Evolutionary conservation across 2,797 vertebrate genomes (phyloP).

Genomic region (Anomalospiza imberbis): DNA sequence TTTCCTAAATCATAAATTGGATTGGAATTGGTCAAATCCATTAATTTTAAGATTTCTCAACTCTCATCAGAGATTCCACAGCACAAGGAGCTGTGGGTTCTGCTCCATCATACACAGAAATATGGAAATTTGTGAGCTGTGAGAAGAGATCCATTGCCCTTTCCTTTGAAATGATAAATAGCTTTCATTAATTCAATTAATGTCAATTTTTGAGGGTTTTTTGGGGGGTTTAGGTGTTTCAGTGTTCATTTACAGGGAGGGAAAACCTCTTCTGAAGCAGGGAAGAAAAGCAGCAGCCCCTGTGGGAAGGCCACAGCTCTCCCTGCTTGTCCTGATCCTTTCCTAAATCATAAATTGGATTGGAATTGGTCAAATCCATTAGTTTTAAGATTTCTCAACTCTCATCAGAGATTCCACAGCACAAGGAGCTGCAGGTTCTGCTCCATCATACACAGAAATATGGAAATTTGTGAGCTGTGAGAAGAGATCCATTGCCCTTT

Average conservation of each 20-base stretch:
- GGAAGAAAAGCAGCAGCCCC: background rate
- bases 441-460: too few relatives aligned
- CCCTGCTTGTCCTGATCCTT: background rate
- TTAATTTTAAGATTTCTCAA: accelerated
- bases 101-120: too few relatives aligned
- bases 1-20: background rate
- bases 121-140: too few relatives aligned
- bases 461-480: too few relatives aligned
- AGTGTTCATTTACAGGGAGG: background rate
- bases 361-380: background rate
- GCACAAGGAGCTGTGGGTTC: background rate
- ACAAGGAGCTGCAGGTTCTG: background rate
- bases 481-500: background rate
- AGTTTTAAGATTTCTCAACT: accelerated
- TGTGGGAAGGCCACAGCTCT: background rate
- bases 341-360: background rate
- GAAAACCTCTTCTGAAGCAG: background rate
- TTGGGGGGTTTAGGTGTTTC: background rate
- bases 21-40: background rate
- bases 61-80: background rate
- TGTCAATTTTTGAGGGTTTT: background rate
- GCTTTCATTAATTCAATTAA: background rate
- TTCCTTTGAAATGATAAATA: background rate
- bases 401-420: background rate
- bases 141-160: background rate